These are phyloP conservation scores for Miniopterus natalensis DNA, from an alignment of 2,113 vertebrate genomes.

Conservation along the genomic window DNA sequence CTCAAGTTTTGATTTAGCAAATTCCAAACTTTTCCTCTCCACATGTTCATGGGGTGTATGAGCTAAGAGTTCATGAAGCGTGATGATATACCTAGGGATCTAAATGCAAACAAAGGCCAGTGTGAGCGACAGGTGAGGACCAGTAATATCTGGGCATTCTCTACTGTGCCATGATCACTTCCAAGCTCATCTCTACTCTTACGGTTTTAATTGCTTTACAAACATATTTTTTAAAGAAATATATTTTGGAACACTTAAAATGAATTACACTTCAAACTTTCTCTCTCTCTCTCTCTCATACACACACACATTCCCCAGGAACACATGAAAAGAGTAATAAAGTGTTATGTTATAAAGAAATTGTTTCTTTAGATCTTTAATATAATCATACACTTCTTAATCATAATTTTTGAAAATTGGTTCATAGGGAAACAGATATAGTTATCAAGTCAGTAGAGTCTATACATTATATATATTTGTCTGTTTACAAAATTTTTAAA, in stretches of 20 bases:
- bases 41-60: conserved; percentile 98
- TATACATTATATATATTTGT: neutral
- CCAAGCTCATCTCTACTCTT: neutral
- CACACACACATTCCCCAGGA: neutral
- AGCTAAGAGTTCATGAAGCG: conserved; percentile 96
- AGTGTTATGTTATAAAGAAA: neutral
- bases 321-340: neutral
- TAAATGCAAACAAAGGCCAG: conserved; percentile 80
- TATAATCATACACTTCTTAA: neutral
- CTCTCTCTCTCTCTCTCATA: neutral
- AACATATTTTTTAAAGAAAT: neutral
- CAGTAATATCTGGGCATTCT: neutral
- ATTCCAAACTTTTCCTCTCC: conserved; percentile 98
- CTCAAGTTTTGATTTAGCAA: conserved; percentile 98
- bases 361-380: neutral
- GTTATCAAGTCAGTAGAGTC: neutral
- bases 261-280: neutral
- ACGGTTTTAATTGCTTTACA: neutral
- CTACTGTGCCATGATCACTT: neutral
- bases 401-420: neutral
- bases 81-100: conserved; percentile 99
- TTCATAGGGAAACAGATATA: neutral
- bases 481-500: neutral
- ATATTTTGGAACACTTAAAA: neutral
- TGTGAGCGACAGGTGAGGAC: conserved; percentile 29